Conservation (phyloP, 2,797 vertebrate genomes). For the Tinamus major region DNA sequence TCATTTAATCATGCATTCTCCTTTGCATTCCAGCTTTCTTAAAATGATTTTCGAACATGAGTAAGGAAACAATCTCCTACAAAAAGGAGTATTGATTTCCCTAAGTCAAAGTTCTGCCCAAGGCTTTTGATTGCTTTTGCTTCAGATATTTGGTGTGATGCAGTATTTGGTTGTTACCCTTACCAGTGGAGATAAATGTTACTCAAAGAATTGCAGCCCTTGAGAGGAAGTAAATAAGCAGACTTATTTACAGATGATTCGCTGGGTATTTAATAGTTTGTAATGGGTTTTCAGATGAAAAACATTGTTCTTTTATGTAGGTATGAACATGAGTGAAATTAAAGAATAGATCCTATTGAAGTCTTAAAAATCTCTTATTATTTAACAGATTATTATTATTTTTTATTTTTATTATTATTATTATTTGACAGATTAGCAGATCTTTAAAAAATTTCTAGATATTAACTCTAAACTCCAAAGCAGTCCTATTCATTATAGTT, state of each 20-base stretch:
- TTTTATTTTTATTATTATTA: too few relatives aligned
- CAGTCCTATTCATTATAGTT: conserved; percentile 28
- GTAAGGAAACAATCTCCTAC: neutral
- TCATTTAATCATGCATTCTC: neutral
- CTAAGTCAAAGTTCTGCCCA: neutral
- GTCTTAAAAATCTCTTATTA: neutral
- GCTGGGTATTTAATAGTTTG: neutral
- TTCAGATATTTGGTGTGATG: neutral
- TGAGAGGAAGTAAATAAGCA: neutral
- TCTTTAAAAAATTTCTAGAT: neutral
- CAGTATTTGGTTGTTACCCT: neutral
- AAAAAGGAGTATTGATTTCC: neutral
- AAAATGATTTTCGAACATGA: neutral
- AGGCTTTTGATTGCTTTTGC: neutral
- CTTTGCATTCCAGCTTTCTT: neutral
- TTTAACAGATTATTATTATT: conserved; percentile 1
- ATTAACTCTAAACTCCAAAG: neutral
- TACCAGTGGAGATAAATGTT: neutral
- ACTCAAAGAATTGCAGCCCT: neutral
- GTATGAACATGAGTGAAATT: neutral
- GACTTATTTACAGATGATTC: neutral
- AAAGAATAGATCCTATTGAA: neutral
- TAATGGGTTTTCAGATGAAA: neutral
- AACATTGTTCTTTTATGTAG: neutral
- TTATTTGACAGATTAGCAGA: neutral